Percentiles rank a stretch among this genome's conserved stretches.
phyloP scores from a whole-genome alignment of 2,113 vertebrate species.

The Merops nubicus region DNA sequence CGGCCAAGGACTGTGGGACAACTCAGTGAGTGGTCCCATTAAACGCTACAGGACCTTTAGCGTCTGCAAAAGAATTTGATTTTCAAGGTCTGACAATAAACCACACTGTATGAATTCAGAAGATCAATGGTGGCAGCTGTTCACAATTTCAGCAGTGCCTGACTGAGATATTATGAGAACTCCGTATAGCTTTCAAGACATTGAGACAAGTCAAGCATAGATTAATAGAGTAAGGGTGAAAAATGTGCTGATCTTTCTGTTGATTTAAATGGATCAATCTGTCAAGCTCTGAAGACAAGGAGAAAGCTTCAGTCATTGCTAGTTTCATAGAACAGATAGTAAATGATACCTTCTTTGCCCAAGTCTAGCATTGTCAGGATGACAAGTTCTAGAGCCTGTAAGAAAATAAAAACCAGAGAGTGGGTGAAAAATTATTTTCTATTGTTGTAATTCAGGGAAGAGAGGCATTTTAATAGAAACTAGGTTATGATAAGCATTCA shows the following conservation, averaged over 20 bases:
- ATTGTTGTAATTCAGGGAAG: background rate
- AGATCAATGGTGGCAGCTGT: background rate
- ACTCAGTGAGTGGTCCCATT: background rate
- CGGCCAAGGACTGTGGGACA: background rate
- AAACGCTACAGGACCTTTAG: background rate
- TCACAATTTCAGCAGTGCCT: background rate
- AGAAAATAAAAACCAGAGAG: background rate
- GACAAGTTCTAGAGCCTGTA: background rate
- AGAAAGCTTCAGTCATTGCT: background rate
- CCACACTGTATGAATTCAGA: background rate
- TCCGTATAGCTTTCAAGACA: background rate
- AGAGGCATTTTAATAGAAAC: background rate
- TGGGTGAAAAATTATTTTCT: background rate
- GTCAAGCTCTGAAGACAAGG: background rate
- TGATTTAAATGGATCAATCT: constrained; percentile 18
- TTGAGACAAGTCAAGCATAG: constrained; percentile 11
- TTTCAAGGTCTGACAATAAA: constrained; percentile 28
- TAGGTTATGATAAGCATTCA: background rate
- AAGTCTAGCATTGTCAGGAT: background rate
- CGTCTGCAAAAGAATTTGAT: background rate
- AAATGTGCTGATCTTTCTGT: background rate
- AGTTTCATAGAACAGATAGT: background rate
- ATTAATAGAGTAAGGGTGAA: constrained; percentile 33
- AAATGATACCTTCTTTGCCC: background rate
- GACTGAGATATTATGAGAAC: constrained; percentile 10